Percentiles rank a stretch among this genome's conserved stretches.
Evolutionary conservation across 2,888 invertebrate species (phyloP).

Genomic region (Nesidiocoris tenuis): DNA sequence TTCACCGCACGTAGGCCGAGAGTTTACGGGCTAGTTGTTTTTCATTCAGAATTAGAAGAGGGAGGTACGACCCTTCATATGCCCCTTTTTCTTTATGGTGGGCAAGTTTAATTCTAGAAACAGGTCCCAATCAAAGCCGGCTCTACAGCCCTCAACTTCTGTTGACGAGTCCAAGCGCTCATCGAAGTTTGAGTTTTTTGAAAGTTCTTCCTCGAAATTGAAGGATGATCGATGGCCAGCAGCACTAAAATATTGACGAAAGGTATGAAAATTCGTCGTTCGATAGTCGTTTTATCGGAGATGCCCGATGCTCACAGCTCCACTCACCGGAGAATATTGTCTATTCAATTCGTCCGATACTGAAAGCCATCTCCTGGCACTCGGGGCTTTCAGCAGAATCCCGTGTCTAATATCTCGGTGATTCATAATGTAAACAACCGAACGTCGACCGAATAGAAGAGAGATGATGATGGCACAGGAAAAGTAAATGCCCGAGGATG

Average conservation of each 20-base stretch:
- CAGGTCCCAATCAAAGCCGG: background rate
- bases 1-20: background rate
- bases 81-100: background rate
- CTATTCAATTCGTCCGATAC: no score
- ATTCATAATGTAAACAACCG: constrained; percentile 47
- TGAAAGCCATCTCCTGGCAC: no score
- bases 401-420: constrained; percentile 46
- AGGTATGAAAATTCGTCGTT: no score
- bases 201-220: no score
- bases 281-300: no score
- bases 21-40: background rate
- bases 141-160: background rate
- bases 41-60: background rate
- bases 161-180: no score
- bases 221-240: no score
- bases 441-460: background rate
- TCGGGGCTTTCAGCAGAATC: constrained; percentile 3
- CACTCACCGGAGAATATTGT: no score
- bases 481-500: background rate
- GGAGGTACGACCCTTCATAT: background rate
- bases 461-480: background rate
- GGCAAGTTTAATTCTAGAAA: background rate
- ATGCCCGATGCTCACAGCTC: no score
- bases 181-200: no score
- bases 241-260: no score